Conservation (phyloP, 2,113 vertebrate genomes). For the Nematolebias whitei region DNA sequence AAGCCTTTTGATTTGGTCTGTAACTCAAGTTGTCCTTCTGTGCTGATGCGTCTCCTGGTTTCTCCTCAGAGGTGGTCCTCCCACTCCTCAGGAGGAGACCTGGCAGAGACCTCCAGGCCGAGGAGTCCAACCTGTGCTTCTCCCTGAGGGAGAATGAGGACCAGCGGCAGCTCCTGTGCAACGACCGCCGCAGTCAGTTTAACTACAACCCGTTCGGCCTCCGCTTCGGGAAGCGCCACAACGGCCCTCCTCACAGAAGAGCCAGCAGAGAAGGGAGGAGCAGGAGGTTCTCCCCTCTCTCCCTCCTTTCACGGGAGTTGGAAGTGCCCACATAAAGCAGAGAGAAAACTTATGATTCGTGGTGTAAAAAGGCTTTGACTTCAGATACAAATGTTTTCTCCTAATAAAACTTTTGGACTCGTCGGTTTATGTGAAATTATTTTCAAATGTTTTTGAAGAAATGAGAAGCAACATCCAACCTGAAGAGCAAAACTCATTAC, state of each 20-base stretch:
- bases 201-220: conserved; percentile 83
- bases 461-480: background rate
- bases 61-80: background rate
- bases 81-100: conserved; percentile 34
- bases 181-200: conserved; percentile 77
- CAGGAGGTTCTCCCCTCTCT: conserved; percentile 36
- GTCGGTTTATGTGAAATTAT: background rate
- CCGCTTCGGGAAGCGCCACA: conserved; percentile 79
- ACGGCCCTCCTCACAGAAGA: conserved; percentile 14
- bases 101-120: conserved; percentile 36
- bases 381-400: conserved; percentile 4
- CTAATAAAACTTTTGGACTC: conserved; percentile 26
- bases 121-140: conserved; percentile 70
- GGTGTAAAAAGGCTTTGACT: background rate
- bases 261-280: conserved; percentile 27
- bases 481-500: too few species aligned
- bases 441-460: background rate
- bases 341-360: background rate
- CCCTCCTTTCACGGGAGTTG: conserved; percentile 61
- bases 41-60: too few species aligned
- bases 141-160: conserved; percentile 70
- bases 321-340: conserved; percentile 51
- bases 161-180: conserved; percentile 74
- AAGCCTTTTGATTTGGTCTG: too few species aligned
- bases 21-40: too few species aligned